A percentile compares a stretch with the other conserved stretches of the same genome.
phyloP scores from a whole-genome alignment of 2,113 vertebrate genomes.

The Larimichthys polyactis region DNA sequence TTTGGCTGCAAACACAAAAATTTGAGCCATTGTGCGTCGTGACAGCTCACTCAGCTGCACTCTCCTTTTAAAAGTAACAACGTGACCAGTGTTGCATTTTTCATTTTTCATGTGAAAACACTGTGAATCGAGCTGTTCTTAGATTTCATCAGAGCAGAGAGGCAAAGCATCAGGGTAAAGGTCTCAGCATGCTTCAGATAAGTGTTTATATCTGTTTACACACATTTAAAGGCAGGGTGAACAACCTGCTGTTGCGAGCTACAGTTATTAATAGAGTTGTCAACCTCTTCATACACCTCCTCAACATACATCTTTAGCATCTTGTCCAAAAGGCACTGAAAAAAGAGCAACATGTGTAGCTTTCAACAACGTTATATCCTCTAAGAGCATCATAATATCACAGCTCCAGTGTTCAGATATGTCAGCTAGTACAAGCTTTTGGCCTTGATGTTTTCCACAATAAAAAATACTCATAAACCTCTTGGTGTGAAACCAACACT shows the following conservation, averaged over 20 bases:
- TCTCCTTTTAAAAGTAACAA: not conserved
- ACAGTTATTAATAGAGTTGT: not conserved
- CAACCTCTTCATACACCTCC: not conserved
- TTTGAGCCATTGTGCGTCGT: not conserved
- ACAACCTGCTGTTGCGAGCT: no score
- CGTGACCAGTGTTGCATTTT: not conserved
- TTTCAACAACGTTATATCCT: not conserved
- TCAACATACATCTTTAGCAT: not conserved
- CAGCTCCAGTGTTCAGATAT: not conserved
- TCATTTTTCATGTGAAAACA: not conserved
- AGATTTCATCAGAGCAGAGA: not conserved
- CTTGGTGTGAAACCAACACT: not conserved
- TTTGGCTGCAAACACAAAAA: not conserved
- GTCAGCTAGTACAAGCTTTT: slow-evolving; percentile 12
- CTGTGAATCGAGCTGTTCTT: not conserved
- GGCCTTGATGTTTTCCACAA: slow-evolving; percentile 13
- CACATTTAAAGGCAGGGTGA: not conserved
- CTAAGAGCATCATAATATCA: not conserved
- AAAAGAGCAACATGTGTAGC: not conserved
- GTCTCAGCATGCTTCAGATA: not conserved
- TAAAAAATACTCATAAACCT: slow-evolving; percentile 18
- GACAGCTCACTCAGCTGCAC: not conserved
- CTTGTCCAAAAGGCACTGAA: not conserved
- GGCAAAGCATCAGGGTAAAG: not conserved
- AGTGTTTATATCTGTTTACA: no score